These are phyloP conservation scores for Paraescarpia echinospica DNA, from an alignment of 1,140 invertebrate genomes.

Conservation along the genomic window DNA sequence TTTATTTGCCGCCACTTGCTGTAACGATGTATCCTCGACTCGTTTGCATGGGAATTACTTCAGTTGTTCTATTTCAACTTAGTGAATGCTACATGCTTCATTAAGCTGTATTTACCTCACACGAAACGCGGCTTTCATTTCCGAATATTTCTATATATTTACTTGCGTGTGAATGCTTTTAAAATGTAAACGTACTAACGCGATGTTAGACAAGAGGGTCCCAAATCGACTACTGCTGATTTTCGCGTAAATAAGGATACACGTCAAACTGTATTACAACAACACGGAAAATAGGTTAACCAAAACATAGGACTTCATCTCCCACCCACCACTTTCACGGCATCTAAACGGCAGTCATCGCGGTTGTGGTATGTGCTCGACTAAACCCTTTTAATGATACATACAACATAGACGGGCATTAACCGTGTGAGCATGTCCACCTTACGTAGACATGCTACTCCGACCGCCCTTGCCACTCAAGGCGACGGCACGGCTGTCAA, in stretches of 20 bases:
- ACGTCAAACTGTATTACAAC: no score
- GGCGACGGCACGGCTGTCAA: neutral
- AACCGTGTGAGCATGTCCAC: neutral
- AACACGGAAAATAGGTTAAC: neutral
- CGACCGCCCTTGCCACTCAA: neutral
- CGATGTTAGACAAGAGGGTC: neutral
- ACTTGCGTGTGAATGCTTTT: neutral
- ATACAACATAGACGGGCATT: neutral
- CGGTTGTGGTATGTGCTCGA: neutral
- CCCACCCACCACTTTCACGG: neutral
- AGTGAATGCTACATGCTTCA: neutral
- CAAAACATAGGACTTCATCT: neutral
- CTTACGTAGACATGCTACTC: neutral
- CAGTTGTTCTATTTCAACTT: neutral
- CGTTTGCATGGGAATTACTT: no score
- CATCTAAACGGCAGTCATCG: neutral
- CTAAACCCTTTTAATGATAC: neutral
- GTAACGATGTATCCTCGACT: neutral
- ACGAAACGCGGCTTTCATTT: no score
- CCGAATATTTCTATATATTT: neutral
- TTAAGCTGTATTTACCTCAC: no score
- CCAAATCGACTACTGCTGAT: neutral
- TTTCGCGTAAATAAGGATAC: neutral
- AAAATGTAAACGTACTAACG: neutral
- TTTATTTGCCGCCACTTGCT: neutral